These are phyloP conservation scores for Marisa cornuarietis DNA, from an alignment of 1,140 invertebrate species.

Conservation along the genomic window DNA sequence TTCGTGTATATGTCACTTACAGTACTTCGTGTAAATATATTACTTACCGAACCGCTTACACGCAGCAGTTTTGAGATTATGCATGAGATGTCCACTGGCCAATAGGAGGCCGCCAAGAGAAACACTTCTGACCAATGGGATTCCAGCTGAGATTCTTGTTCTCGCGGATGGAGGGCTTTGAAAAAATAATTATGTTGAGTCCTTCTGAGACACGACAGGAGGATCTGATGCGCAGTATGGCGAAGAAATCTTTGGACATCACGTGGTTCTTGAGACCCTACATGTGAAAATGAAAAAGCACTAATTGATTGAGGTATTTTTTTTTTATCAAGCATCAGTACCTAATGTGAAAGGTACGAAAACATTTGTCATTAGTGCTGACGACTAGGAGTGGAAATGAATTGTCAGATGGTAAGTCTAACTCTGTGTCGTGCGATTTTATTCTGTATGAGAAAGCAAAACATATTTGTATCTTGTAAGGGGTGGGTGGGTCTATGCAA, in stretches of 20 bases:
- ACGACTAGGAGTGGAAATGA: no score
- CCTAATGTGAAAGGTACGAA: no score
- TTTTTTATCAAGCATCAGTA: no score
- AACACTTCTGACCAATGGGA: conserved; percentile 73
- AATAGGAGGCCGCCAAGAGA: conserved; percentile 71
- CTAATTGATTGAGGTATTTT: no score
- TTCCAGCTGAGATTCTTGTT: conserved; percentile 72
- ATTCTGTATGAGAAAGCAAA: no score
- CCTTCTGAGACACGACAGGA: conserved; percentile 82
- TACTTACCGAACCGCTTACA: conserved; percentile 1
- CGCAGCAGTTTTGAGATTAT: conserved; percentile 24
- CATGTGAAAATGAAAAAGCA: not conserved
- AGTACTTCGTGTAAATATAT: no score
- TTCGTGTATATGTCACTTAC: not conserved
- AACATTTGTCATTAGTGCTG: no score
- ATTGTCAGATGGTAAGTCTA: no score
- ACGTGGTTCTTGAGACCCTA: conserved; percentile 6
- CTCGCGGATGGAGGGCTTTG: conserved; percentile 75
- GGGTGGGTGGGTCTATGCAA: no score
- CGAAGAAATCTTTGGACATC: conserved; percentile 19
- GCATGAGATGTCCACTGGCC: conserved; percentile 69
- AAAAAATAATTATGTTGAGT: conserved; percentile 80
- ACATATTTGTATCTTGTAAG: no score
- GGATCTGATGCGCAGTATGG: conserved; percentile 69
- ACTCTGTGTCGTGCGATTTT: no score